These are phyloP conservation scores for Mohoua ochrocephala DNA, from an alignment of 2,113 vertebrate species.

Conservation along the genomic window DNA sequence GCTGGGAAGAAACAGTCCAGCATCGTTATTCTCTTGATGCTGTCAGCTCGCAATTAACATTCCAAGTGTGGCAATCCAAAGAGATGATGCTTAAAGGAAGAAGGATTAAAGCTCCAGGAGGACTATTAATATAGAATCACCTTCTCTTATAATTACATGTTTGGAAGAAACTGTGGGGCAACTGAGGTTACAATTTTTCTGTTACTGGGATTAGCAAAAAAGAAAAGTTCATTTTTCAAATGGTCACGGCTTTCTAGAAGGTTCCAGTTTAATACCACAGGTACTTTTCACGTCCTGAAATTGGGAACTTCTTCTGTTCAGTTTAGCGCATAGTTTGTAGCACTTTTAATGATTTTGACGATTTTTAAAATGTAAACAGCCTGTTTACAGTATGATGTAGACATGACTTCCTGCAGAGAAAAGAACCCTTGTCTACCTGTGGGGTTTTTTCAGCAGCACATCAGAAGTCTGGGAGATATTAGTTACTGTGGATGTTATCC, in stretches of 20 bases:
- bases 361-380: neutral
- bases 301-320: neutral
- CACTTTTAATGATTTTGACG: neutral
- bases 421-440: neutral
- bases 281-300: neutral
- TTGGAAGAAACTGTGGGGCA: neutral
- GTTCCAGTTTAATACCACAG: conserved; percentile 19
- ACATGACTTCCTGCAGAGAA: neutral
- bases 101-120: neutral
- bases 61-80: neutral
- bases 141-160: neutral
- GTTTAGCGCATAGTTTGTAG: neutral
- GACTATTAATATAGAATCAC: neutral
- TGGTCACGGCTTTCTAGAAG: neutral
- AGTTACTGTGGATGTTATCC: neutral
- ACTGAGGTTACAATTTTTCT: neutral
- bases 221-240: neutral
- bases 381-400: neutral
- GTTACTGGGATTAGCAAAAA: neutral
- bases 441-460: neutral
- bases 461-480: neutral
- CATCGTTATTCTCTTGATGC: neutral
- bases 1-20: neutral
- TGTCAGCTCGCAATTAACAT: neutral
- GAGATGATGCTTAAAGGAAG: neutral